phyloP scores from a whole-genome alignment of 2,113 vertebrate genomes.

The Rhinolophus sinicus region DNA sequence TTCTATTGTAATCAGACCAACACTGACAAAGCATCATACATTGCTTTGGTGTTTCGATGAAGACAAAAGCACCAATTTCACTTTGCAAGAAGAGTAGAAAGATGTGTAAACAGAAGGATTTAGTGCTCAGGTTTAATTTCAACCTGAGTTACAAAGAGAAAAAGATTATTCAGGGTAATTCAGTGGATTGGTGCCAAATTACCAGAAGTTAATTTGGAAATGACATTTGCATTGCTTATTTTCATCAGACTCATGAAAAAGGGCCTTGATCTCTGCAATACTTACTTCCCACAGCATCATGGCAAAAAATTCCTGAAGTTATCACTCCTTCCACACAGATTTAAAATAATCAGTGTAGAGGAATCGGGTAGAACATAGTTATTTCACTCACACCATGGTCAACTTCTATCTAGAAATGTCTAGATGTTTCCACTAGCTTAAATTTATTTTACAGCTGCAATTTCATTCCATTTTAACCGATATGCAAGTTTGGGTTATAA shows the following conservation, averaged over 20 bases:
- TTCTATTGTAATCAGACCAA: slow-evolving; percentile 67
- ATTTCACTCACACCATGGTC: neutral
- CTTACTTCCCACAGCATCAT: neutral
- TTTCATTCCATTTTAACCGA: neutral
- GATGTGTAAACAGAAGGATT: neutral
- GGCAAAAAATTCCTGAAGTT: neutral
- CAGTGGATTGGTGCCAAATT: neutral
- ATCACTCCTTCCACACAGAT: neutral
- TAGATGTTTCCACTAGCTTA: neutral
- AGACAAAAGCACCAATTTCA: slow-evolving; percentile 11
- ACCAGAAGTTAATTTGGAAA: slow-evolving; percentile 22
- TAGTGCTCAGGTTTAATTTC: slow-evolving; percentile 6
- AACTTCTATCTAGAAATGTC: neutral
- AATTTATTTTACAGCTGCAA: neutral
- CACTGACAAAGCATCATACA: slow-evolving; percentile 1
- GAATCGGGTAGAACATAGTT: neutral
- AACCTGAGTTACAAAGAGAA: neutral
- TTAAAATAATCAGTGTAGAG: neutral
- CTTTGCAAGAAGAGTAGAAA: neutral
- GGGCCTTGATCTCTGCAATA: neutral
- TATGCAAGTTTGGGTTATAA: neutral
- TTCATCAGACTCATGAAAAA: neutral
- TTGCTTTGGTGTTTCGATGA: neutral
- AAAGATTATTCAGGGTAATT: neutral
- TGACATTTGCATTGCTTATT: slow-evolving; percentile 5